phyloP scores from a whole-genome alignment of 2,113 vertebrate genomes.

The Channa argus region DNA sequence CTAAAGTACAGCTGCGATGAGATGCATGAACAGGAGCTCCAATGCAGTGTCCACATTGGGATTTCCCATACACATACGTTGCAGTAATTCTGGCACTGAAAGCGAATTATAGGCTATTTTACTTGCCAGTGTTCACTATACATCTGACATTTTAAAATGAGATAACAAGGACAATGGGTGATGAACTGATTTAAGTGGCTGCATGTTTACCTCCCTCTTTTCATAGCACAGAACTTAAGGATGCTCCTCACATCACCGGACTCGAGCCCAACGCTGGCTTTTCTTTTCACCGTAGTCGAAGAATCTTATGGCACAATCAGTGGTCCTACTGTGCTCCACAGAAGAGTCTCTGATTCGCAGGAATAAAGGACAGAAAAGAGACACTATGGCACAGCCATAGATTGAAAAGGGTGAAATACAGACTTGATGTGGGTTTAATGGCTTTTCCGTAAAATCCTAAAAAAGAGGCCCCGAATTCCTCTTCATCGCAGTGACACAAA shows the following conservation, averaged over 20 bases:
- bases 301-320: conserved; percentile 7
- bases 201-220: neutral
- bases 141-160: too few species aligned
- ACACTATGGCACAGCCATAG: neutral
- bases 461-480: neutral
- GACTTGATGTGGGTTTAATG: conserved; percentile 1
- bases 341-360: neutral
- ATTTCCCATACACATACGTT: too few species aligned
- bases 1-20: neutral
- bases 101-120: neutral
- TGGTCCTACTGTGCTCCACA: neutral
- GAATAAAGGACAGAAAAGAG: conserved; percentile 2
- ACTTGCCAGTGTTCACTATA: too few species aligned
- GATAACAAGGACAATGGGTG: too few species aligned
- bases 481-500: too few species aligned
- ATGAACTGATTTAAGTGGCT: too few species aligned
- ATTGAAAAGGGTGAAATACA: conserved; percentile 5
- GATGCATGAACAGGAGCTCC: neutral
- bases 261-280: neutral
- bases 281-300: neutral
- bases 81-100: neutral
- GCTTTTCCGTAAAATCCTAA: conserved; percentile 21
- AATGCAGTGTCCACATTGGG: neutral
- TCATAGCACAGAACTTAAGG: neutral
- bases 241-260: conserved; percentile 6